Base-by-base conservation (phyloP, 1,140 invertebrate species). In the Aporrectodea caliginosa region DNA sequence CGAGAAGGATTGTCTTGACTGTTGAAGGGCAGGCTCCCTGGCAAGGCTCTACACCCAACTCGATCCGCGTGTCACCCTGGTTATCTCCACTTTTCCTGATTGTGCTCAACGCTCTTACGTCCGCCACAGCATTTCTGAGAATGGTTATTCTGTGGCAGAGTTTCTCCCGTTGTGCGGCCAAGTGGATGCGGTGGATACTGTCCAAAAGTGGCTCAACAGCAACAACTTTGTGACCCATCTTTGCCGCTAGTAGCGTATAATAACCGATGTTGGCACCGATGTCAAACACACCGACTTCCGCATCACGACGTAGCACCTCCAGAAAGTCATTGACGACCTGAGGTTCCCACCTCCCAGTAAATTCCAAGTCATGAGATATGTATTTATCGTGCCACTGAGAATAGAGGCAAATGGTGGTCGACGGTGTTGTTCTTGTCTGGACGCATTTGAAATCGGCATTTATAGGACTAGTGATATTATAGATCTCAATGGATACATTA, bases 181-280 rank as follows among this genome's bases (percentile, higher is more conserved):
- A 35, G 30, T 84, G 78, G 16, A 88, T 78, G 0, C 84, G 82
- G 0, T 73, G 75, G 16, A 86, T 73, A 77, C 81, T 85, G 27
- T 82, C 77, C 43, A 35, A n/a, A 12, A 82, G 75, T n/a, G 86
- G 86, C 70, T 87, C 86, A n/a, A 87, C 79, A 2, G 86, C 84
- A 27, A 86, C 74, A 0, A 86, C 85, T 6, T 79, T 72, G 68
- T 85, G 85, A 31, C 84, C 84, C 78, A 83, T 82, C 12, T 80
- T 79, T 1, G 83, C 83, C 0, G 84, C 82, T 22, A 86, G 79
- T 16, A 86, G 78, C 43, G 83, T 83, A 77, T 83, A 86, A 32
- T 83, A 84, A 31, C 86, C 86, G 30, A 87, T 83, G 76, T 87
- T 85, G 16, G 85, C 84, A 0, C 86, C 86, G 22, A 87, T 75